A percentile compares a stretch with the other conserved stretches of the same genome.
These are phyloP conservation scores for Oophaga sylvatica DNA, from an alignment of 2,797 vertebrate genomes.

Conservation along the genomic window DNA sequence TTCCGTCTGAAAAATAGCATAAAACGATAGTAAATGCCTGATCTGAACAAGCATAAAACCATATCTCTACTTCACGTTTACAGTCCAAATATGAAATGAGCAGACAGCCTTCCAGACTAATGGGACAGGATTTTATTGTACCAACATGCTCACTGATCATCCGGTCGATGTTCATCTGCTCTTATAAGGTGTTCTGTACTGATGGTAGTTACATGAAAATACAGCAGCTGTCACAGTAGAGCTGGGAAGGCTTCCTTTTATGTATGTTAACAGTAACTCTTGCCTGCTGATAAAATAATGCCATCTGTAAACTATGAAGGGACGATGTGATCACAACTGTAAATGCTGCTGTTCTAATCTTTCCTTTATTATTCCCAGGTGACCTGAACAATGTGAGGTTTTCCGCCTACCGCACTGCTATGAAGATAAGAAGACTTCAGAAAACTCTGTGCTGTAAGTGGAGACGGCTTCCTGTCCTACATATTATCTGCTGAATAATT, in stretches of 20 bases:
- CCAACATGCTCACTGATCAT: neutral
- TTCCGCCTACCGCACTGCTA: slow-evolving; percentile 96
- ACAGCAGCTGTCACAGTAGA: slow-evolving; percentile 3
- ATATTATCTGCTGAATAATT: neutral
- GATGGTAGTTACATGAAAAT: slow-evolving; percentile 1
- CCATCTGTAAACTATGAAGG: slow-evolving; percentile 15
- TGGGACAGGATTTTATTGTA: neutral
- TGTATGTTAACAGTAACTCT: slow-evolving; percentile 1
- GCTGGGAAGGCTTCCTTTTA: neutral
- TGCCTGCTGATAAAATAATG: slow-evolving; percentile 23
- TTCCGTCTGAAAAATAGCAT: neutral
- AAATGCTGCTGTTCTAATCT: neutral
- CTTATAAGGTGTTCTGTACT: neutral
- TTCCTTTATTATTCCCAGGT: slow-evolving; percentile 70
- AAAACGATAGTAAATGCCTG: neutral
- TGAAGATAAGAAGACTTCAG: slow-evolving; percentile 96
- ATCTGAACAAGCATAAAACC: neutral
- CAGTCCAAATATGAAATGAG: neutral
- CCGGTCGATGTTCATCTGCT: neutral
- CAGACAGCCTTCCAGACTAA: neutral
- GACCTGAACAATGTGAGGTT: slow-evolving; percentile 97
- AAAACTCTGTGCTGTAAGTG: slow-evolving; percentile 95
- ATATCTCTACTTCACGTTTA: neutral
- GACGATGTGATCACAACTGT: neutral
- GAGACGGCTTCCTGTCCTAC: neutral